Evolutionary conservation across 92 coral and sea anemone genomes (phyloP), one percentile per base, ranked within the genome.

Genomic region (Epizoanthus stellaris): DNA sequence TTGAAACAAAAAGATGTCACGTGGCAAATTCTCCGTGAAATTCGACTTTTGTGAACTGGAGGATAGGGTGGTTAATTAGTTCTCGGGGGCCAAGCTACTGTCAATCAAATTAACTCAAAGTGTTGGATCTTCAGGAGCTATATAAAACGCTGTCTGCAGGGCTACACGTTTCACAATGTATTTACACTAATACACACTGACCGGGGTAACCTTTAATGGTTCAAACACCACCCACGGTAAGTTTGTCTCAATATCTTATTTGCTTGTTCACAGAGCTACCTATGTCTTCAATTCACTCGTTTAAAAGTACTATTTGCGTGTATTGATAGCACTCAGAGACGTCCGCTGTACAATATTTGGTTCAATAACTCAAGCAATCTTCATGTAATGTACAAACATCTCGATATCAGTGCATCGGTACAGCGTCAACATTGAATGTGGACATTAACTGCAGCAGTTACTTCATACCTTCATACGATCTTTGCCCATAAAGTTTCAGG

Each of bases 91-190:
- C 6, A 2, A 14, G 19, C 16, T 40, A 17, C 57, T 79, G 83
- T 79, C 83, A 79, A 79, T 79, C 83, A 79, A 63, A 79, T 17
- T 20, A 21, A 7, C 8, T 19, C 43, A 63, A 21, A 61, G 23
- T 15, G 52, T 17, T n/a, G 47, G 20, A 36, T 70, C 47, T 38
- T 25, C 49, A 3, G 73, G 52, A 68, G 42, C 6, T 66, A 66
- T 66, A 19, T 30, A 66, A 66, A 2, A 14, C 38, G 6, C 38
- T 67, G 43, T 36, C 73, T 14, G 49, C 73, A 67, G 73, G n/a
- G 11, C 54, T 8, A 8, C 56, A 9, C 6, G 7, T 4, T 45
- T 45, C 52, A 45, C 52, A 5, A 49, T 49, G 56, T 6, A 8
- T 49, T 49, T 49, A 49, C 3, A 8, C 14, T 6, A 49, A 1